These are phyloP conservation scores for Cryptotermes secundus DNA, from an alignment of 1,140 invertebrate species.

Conservation along the genomic window DNA sequence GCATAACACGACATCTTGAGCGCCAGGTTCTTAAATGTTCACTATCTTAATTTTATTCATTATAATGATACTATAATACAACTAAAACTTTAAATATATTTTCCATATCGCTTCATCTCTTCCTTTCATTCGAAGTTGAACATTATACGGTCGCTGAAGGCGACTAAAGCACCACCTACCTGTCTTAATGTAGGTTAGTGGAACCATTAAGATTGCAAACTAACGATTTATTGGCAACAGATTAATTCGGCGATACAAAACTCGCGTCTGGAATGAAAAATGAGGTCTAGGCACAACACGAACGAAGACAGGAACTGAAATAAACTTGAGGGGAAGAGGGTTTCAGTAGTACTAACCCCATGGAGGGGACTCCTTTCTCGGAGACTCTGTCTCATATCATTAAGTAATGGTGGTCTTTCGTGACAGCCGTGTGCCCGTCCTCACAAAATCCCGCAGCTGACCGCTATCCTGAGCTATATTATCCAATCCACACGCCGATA, in stretches of 20 bases:
- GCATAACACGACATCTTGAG: neutral
- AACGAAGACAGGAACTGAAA: neutral
- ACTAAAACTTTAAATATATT: slow-evolving; percentile 2
- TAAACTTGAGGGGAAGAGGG: neutral
- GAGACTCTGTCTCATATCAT: no score
- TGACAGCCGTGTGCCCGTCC: no score
- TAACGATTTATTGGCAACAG: slow-evolving; percentile 14
- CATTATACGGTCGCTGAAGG: neutral
- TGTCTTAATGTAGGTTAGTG: slow-evolving; percentile 13
- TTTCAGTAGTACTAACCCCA: neutral
- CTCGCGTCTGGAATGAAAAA: neutral
- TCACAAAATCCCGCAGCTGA: no score
- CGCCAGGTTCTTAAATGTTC: neutral
- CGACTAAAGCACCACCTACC: neutral
- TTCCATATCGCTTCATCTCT: neutral
- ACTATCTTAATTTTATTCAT: neutral
- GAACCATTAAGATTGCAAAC: slow-evolving; percentile 12
- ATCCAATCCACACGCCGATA: no score
- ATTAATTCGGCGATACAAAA: neutral
- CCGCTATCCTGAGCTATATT: no score
- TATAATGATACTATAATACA: neutral
- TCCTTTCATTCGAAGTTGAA: neutral
- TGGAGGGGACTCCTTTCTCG: no score
- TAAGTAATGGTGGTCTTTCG: no score
- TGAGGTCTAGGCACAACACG: neutral